Conservation (phyloP, 1,140 invertebrate genomes). For the Spodoptera frugiperda region DNA sequence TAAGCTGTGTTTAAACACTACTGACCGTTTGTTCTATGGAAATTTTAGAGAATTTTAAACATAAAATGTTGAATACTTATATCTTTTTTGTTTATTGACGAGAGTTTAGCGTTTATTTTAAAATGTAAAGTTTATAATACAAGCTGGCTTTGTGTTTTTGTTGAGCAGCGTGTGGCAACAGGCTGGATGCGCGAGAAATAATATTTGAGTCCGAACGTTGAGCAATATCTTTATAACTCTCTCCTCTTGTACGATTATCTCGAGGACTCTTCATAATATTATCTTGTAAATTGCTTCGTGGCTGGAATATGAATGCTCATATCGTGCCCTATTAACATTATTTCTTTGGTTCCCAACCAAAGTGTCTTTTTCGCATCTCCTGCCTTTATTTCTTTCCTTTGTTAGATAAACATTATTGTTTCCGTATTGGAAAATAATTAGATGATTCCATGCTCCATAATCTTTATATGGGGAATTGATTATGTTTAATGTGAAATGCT, state of each 20-base stretch:
- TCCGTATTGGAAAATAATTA: conserved; percentile 38
- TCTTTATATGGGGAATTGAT: conserved; percentile 34
- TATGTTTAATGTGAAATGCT: conserved; percentile 13
- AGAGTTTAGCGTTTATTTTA: background rate
- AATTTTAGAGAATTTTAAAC: background rate
- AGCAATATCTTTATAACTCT: conserved; percentile 30
- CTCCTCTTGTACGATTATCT: conserved; percentile 26
- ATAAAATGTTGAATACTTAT: background rate
- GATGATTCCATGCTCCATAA: background rate
- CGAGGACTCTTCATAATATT: conserved; percentile 21
- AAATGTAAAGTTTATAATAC: background rate
- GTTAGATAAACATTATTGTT: conserved; percentile 22
- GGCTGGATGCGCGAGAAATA: conserved; percentile 8
- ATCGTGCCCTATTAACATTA: conserved; percentile 20
- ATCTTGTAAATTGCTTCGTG: conserved; percentile 30
- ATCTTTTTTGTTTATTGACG: background rate
- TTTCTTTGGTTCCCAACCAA: conserved; percentile 4
- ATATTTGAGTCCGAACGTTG: conserved; percentile 20
- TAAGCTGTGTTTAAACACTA: conserved; percentile 1
- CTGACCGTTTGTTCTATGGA: background rate
- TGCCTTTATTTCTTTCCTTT: background rate
- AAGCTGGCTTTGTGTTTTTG: background rate
- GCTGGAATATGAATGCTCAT: conserved; percentile 6
- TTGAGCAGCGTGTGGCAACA: background rate
- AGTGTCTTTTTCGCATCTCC: background rate